Percentiles rank a stretch among this genome's conserved stretches.
Evolutionary conservation across 2,888 invertebrate genomes (phyloP).

Genomic region (Drosophila pegasa): DNA sequence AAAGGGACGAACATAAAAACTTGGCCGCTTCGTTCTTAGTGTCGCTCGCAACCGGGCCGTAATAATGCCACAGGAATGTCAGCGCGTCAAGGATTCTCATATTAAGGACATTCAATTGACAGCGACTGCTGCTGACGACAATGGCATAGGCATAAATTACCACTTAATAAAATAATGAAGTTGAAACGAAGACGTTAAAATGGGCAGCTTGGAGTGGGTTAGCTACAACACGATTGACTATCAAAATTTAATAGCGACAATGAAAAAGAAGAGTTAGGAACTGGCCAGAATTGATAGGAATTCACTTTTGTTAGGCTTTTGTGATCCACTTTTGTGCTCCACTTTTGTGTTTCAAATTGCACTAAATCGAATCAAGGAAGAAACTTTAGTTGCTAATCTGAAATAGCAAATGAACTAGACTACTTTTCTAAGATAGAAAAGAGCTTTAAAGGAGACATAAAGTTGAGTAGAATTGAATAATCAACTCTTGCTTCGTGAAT

Average conservation of each 20-base stretch:
- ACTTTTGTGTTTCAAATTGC: too few relatives aligned
- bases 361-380: too few relatives aligned
- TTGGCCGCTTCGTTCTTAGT: constrained; percentile 19
- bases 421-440: too few relatives aligned
- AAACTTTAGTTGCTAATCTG: too few relatives aligned
- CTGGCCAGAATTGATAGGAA: not conserved
- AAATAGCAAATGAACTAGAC: too few relatives aligned
- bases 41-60: constrained; percentile 25
- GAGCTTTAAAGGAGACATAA: too few relatives aligned
- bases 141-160: constrained; percentile 26
- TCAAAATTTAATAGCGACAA: not conserved
- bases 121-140: constrained; percentile 19
- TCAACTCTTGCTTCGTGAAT: too few relatives aligned
- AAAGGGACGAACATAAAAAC: constrained; percentile 24
- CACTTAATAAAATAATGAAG: constrained; percentile 17
- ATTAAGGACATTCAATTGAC: constrained; percentile 31
- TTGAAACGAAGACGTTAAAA: not conserved
- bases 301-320: not conserved
- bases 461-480: too few relatives aligned
- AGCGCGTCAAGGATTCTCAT: constrained; percentile 29
- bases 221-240: not conserved
- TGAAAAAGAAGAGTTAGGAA: not conserved
- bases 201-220: not conserved
- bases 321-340: too few relatives aligned
- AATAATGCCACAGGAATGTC: constrained; percentile 56